Evolutionary conservation across 2,113 vertebrate species (phyloP).

Genomic region (Seriola aureovittata): DNA sequence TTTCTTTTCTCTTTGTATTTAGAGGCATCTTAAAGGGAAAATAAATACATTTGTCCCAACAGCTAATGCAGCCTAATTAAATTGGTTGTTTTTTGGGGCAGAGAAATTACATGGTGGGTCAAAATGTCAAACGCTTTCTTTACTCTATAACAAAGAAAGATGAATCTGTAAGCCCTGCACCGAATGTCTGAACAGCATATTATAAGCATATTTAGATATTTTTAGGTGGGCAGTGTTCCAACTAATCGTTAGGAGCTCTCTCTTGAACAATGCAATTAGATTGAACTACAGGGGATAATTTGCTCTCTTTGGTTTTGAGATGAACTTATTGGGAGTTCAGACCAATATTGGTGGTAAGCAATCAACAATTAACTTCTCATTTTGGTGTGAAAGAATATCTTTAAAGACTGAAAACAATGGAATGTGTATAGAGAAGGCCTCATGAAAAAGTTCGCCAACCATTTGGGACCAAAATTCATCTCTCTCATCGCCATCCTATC

Average conservation of each 20-base stretch:
- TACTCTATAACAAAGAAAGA: not conserved
- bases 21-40: not conserved
- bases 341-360: not conserved
- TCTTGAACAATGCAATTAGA: not conserved
- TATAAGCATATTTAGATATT: not conserved
- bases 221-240: not conserved
- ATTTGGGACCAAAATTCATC: conserved; percentile 43
- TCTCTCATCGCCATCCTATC: conserved; percentile 18
- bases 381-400: not conserved
- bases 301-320: not conserved
- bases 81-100: not conserved
- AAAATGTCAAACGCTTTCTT: not conserved
- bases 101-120: not conserved
- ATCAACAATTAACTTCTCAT: conserved; percentile 1
- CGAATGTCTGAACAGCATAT: not conserved
- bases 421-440: not conserved
- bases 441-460: conserved; percentile 14
- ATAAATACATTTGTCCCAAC: not conserved
- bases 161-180: not conserved
- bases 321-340: not conserved
- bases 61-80: not conserved
- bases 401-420: not conserved
- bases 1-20: no score
- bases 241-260: not conserved
- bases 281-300: not conserved